Base-by-base conservation (phyloP, 2,113 vertebrate genomes). In the Connochaetes taurinus region DNA sequence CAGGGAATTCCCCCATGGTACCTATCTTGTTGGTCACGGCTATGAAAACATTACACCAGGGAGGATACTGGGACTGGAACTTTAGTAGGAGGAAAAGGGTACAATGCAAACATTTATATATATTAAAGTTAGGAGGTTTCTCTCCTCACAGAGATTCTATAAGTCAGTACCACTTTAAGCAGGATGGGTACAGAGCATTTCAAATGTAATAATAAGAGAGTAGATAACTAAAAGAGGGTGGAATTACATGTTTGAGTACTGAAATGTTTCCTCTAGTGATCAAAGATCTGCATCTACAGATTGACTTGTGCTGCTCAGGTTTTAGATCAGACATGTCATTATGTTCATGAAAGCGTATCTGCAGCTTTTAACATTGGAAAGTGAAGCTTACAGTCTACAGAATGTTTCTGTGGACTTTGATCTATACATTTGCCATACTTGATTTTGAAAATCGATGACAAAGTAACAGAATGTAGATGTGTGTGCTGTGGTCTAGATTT, bases 361-460 rank as follows among this genome's bases (percentile, higher is more conserved):
- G 86, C 33, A 27, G 55, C 52, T 85, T 95, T 96, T 94, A 95
- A 86, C 53, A 81, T 87, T 50, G 89, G 47, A 94, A 97, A 94
- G 52, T 2, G 7, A 95, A 83, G 31, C 95, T 87, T 95, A 76
- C 12, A 74, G 36, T 87, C 57, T 96, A 58, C 10, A 92, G 87
- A 71, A 86, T 91, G 57, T 52, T 96, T 86, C 78, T 36, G 1
- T 93, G 50, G 71, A 9, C 83, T 86, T 87, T 94, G 76, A 90
- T 91, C 67, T 31, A 64, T 91, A 36, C 82, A 33, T 81, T 93
- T 82, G 31, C 31, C 64, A 2, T 87, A 53, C 12, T 76, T 85
- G 78, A 93, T 93, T 95, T 97, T 55, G 29, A 93, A 94, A 96
- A 94, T 45, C 74, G 86, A 94, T 88, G 64, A 82, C 23, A 85